Percentiles rank a stretch among this genome's conserved stretches.
Evolutionary conservation across 2,797 vertebrate species (phyloP).

Genomic region (Melopsittacus undulatus): DNA sequence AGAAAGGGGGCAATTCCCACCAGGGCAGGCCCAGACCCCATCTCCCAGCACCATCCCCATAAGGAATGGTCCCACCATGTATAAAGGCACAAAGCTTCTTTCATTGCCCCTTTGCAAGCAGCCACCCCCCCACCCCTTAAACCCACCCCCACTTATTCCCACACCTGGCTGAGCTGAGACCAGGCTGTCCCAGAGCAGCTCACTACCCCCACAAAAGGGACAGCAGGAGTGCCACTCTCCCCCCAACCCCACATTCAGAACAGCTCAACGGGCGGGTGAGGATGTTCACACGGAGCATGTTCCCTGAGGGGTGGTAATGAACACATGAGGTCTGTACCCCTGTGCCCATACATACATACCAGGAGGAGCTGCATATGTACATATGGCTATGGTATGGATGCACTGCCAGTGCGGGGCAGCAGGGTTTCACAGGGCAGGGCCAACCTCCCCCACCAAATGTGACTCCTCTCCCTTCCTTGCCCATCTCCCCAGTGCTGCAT

Average conservation of each 20-base stretch:
- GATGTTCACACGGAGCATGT: background rate
- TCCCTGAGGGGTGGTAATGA: background rate
- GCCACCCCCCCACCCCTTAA: background rate
- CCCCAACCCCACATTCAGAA: background rate
- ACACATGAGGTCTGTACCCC: background rate
- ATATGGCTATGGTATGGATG: background rate
- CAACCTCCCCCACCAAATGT: rapidly evolving
- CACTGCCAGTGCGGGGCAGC: rapidly evolving
- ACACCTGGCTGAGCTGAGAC: background rate
- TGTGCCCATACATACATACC: background rate
- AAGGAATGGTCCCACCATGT: background rate
- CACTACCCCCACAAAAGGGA: background rate
- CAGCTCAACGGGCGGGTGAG: background rate
- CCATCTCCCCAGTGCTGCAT: background rate
- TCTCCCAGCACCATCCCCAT: background rate
- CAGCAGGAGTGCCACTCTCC: background rate
- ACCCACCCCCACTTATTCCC: background rate
- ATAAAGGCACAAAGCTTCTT: background rate
- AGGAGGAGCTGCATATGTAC: background rate
- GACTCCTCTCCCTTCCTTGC: background rate
- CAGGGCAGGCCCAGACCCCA: background rate
- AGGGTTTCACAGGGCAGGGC: background rate
- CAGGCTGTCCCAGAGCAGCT: background rate
- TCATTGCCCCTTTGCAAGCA: background rate
- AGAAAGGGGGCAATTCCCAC: background rate